phyloP scores from a whole-genome alignment of 1,140 invertebrate genomes.

The Magallana ariakensis region DNA sequence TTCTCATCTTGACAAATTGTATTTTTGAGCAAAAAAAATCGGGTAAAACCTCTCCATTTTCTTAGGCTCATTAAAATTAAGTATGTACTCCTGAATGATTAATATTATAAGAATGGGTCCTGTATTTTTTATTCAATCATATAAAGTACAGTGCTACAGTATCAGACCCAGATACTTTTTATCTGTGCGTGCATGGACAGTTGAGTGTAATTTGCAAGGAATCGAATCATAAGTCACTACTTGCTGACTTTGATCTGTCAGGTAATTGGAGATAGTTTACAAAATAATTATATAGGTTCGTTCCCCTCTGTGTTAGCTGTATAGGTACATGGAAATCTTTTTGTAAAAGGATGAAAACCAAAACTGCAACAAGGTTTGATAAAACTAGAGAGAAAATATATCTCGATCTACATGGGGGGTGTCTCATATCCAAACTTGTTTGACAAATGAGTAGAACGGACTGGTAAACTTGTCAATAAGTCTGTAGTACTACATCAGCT shows the following conservation, averaged over 20 bases:
- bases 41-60: too few relatives aligned
- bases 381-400: too few relatives aligned
- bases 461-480: not conserved
- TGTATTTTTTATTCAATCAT: too few relatives aligned
- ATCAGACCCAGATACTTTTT: too few relatives aligned
- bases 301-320: constrained; percentile 12
- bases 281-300: not conserved
- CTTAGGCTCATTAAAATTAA: too few relatives aligned
- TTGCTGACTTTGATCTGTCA: not conserved
- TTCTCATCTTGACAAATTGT: not conserved
- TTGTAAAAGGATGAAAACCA: not conserved
- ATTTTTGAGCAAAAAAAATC: too few relatives aligned
- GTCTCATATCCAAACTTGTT: not conserved
- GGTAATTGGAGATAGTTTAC: not conserved
- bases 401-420: not conserved
- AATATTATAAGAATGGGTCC: too few relatives aligned
- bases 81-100: too few relatives aligned
- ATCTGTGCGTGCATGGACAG: too few relatives aligned
- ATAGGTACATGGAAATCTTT: not conserved
- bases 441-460: constrained; percentile 7
- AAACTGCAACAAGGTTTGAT: too few relatives aligned
- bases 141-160: too few relatives aligned
- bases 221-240: not conserved
- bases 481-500: not conserved
- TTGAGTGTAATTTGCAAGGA: not conserved